Evolutionary conservation across 2,888 invertebrate genomes (phyloP), one percentile per base, ranked within the genome.

Genomic region (Oxyteleia sp.): DNA sequence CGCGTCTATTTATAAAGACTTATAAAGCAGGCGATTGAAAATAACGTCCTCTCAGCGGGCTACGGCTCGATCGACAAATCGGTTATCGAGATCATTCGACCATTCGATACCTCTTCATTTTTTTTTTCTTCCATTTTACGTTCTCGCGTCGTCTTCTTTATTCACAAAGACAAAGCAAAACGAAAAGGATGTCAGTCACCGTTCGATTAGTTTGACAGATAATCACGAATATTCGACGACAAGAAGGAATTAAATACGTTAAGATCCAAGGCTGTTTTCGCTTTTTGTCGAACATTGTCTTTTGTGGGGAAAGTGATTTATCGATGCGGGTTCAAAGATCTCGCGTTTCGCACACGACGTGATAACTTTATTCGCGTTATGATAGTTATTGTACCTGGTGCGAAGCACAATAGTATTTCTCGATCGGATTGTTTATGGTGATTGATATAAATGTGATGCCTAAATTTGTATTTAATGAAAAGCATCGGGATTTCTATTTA

Each of bases 1-100:
- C 71, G 68, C n/a, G 72, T 86, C 87, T 87, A 86, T 89, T 89
- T 88, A 87, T 88, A 84, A 84, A 66, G 78, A 68, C 43, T 20
- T 32, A 32, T 32, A 32, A 18, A 38, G 51, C 78, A 66, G 20
- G 68, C 82, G 84, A 84, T 87, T 88, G 85, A 85, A 87, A 86
- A 87, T 85, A 84, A 89, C 82, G 59, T 71, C 78, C 47, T 66
- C 68, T 71, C 66, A 76, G 68, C 76, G 68, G 66, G 66, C 45
- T 66, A 69, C 53, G 51, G 51, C 64, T 63, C 51, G 47, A 82
- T 78, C 64, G 59, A 15, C 64, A 53, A 69, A 82, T 57, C 32
- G 26, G 69, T 68, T 63, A 79, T 79, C 57, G 32, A 51, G 64
- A 66, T 69, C 55, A 18, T 26, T 57, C 49, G 43, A 45, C 51